These are phyloP conservation scores for Mesocricetus auratus DNA, from an alignment of 2,113 vertebrate genomes.

Conservation along the genomic window DNA sequence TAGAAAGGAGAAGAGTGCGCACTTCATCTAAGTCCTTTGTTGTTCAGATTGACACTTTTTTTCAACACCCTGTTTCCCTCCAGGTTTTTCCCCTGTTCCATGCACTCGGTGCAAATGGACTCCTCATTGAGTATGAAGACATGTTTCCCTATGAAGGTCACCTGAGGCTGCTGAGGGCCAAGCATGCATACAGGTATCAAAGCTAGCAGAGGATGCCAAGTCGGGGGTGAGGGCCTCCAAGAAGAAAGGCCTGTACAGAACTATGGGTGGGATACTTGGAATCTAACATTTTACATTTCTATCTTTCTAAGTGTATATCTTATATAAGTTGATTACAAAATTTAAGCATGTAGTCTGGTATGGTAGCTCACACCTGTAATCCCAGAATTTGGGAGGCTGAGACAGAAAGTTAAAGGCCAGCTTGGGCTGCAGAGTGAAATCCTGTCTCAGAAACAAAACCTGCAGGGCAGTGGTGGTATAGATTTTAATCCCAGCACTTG, in stretches of 20 bases:
- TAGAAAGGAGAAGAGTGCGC: accelerated
- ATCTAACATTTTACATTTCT: accelerated
- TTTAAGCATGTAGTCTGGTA: background rate
- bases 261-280: background rate
- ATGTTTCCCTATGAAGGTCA: conserved; percentile 94
- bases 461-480: background rate
- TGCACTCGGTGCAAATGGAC: conserved; percentile 91
- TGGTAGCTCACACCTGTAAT: background rate
- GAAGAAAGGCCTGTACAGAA: background rate
- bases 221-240: accelerated
- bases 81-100: conserved; percentile 93
- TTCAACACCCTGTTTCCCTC: background rate
- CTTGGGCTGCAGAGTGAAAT: background rate
- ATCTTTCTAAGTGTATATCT: background rate
- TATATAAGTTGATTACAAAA: background rate
- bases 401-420: background rate
- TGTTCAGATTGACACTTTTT: background rate
- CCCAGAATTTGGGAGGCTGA: background rate
- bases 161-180: conserved; percentile 89
- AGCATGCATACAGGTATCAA: conserved; percentile 92
- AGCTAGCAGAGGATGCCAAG: background rate
- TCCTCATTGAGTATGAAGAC: conserved; percentile 97
- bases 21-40: accelerated
- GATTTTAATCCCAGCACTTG: background rate
- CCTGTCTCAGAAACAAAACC: background rate